Evolutionary conservation across 2,113 vertebrate genomes (phyloP), one percentile per base, ranked within the genome.

Genomic region (Pygoscelis antarcticus): DNA sequence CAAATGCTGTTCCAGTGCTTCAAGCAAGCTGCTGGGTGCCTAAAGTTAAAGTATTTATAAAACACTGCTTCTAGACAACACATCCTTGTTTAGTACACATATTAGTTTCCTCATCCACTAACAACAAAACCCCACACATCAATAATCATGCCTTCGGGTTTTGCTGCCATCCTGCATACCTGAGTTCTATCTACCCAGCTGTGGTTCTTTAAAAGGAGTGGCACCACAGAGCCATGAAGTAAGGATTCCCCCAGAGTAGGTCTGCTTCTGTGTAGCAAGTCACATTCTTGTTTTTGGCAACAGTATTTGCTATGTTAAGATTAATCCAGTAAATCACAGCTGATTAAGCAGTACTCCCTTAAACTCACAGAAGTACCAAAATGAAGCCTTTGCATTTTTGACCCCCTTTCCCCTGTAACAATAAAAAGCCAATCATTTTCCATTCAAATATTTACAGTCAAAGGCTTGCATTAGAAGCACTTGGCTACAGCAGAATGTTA

Each of bases 1-100:
- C 98, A 99, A 97, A 97, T 99, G 99, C 92, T 99, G 99, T 97
- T 99, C 99, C 95, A 99, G 97, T 92, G 99, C 99, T 98, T 99
- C 99, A 97, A 99, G 98, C 93, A 99, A 99, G 97, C 99, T 99
- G 97, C 98, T 98, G 81, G 99, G 99, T 90, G 99, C 99, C 99
- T 99, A 96, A 79, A 96, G 88, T 76, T 57, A 83, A 96, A 97
- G 21, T 58, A 75, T 70, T 95, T 65, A 60, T 91, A 88, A 96
- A 94, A 79, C 51, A 81, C 13, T 26, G 36, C 40, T 93, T 94
- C 46, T 74, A 72, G 20, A 83, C 52, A 93, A 72, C 40, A 72
- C 14, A 57, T 16, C 64, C 11, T 19, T 75, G 36, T 93, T 93
- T 66, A 87, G 47, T 49, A 80, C 42, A 86, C 9, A 82, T 68